Base-by-base conservation (phyloP, 2,888 invertebrate species). In the Xanthia icteritia region DNA sequence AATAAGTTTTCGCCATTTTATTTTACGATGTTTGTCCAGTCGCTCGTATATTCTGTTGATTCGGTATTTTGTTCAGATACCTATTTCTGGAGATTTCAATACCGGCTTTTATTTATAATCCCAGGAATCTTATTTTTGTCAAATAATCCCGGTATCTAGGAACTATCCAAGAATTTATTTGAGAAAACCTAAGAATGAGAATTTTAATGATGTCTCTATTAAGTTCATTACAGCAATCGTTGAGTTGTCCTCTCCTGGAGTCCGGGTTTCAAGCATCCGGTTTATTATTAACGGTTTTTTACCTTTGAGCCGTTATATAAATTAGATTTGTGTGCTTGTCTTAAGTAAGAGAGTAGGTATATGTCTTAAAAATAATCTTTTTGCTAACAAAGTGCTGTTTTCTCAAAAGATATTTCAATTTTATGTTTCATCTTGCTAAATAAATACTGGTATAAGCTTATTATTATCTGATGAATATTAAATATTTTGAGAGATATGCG, bases 1-100 rank as follows among this genome's bases (percentile, higher is more conserved):
- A 95, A 95, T 95, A 95, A 94, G 94, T 94, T 94, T 94, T 92
- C 91, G 92, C 91, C 92, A 91, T 94, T 92, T 91, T 90, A 90
- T 94, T 95, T 95, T 95, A 96, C 93, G 94, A 93, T 89, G 90
- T 91, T 90, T 93, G 93, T 93, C 94, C 93, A 93, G 91, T 88
- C 89, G 88, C 88, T 90, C 90, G 89, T 92, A 90, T 92, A 61
- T 91, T 89, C 72, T 71, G 68, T 86, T 56, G 72, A 74, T 68
- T 58, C 61, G 39, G 23, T 66, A 73, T 66, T 77, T 77, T 64
- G 61, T 77, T 73, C 13, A 64, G 39, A 51, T 48, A 42, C 58
- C 20, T 73, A 36, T 51, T 84, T 60, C 67, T 68, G 15, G 75
- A 71, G 61, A 51, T 63, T 79, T 71, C 56, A 51, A 79, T 83